Conservation (phyloP, 2,888 invertebrate genomes). For the Drosophila affinis region DNA sequence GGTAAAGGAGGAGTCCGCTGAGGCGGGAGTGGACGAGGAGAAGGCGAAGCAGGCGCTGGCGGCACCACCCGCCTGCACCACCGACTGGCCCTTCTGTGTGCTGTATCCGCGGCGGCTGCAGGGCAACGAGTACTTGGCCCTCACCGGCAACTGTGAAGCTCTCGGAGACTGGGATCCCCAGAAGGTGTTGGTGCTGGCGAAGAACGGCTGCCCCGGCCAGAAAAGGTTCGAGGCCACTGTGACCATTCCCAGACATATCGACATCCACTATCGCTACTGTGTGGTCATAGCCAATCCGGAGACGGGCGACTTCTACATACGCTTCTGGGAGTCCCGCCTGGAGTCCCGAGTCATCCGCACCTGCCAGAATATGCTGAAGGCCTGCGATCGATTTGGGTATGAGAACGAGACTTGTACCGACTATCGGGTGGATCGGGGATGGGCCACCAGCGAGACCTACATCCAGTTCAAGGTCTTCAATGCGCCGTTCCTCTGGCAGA, state of each 20-base stretch:
- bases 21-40: not conserved
- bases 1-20: not conserved
- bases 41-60: slow-evolving; percentile 55
- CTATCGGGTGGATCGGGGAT: slow-evolving; percentile 89
- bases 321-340: slow-evolving; percentile 91
- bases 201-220: slow-evolving; percentile 5
- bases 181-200: slow-evolving; percentile 85
- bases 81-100: slow-evolving; percentile 85
- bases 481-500: slow-evolving; percentile 89
- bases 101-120: slow-evolving; percentile 83
- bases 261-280: slow-evolving; percentile 90
- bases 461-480: slow-evolving; percentile 92
- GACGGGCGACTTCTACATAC: slow-evolving; percentile 85
- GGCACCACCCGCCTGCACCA: slow-evolving; percentile 41
- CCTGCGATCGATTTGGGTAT: slow-evolving; percentile 87
- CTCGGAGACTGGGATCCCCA: slow-evolving; percentile 89
- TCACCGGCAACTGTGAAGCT: slow-evolving; percentile 87
- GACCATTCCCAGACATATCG: slow-evolving; percentile 87
- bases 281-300: slow-evolving; percentile 88
- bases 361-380: slow-evolving; percentile 84
- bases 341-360: slow-evolving; percentile 85
- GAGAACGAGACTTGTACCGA: slow-evolving; percentile 85
- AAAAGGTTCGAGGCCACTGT: slow-evolving; percentile 82
- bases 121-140: slow-evolving; percentile 87
- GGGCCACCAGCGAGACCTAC: slow-evolving; percentile 92